Percentiles rank a stretch among this genome's conserved stretches.
phyloP scores from a whole-genome alignment of 2,113 vertebrate genomes.

The Odontophorus gujanensis region DNA sequence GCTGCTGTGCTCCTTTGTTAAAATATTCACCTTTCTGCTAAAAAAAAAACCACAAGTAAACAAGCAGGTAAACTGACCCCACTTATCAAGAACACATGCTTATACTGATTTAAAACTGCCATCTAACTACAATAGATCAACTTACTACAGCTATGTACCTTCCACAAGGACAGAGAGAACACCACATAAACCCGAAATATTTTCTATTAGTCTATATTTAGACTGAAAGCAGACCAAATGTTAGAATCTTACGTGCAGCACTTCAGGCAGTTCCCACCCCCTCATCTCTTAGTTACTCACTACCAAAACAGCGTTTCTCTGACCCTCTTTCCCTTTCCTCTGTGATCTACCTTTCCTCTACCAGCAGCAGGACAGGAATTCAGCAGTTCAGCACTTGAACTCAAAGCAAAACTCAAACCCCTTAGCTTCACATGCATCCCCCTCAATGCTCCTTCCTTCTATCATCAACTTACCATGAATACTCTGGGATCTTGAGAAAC shows the following conservation, averaged over 20 bases:
- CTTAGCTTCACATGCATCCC: background rate
- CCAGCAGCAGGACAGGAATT: accelerated
- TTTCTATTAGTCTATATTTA: background rate
- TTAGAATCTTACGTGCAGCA: background rate
- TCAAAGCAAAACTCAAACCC: background rate
- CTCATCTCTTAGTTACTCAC: accelerated
- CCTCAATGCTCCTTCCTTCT: accelerated
- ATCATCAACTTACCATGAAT: background rate
- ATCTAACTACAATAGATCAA: background rate
- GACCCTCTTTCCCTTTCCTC: background rate
- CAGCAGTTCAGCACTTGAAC: background rate
- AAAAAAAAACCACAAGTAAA: background rate
- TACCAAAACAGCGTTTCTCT: background rate
- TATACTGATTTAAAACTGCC: background rate
- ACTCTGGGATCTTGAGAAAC: background rate
- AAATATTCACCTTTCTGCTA: background rate
- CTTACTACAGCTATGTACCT: background rate
- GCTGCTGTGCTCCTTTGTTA: background rate
- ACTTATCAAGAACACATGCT: background rate
- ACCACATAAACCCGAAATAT: background rate
- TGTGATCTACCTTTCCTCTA: background rate
- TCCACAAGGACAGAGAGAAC: accelerated
- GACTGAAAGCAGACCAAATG: background rate
- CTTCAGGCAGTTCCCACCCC: background rate
- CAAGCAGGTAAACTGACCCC: background rate